phyloP scores from a whole-genome alignment of 2,888 invertebrate genomes.

The Flabesymbios commensalis region DNA sequence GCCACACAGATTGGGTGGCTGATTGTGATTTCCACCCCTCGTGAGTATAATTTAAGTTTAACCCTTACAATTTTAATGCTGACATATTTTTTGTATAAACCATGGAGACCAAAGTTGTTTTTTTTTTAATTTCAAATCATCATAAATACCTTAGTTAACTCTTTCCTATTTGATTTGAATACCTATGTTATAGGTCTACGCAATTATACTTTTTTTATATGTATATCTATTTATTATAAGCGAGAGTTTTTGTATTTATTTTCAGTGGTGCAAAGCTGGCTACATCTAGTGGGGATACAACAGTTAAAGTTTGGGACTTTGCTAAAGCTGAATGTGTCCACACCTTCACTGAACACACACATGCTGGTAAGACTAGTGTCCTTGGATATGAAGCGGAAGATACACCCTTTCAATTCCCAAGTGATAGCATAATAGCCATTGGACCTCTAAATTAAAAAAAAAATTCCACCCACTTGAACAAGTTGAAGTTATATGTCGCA shows the following conservation, averaged over 20 bases:
- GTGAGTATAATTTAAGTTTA: slow-evolving; percentile 41
- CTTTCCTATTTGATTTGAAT: no score
- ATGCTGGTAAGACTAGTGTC: slow-evolving; percentile 55
- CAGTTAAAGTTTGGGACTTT: slow-evolving; percentile 62
- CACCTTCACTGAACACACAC: slow-evolving; percentile 60
- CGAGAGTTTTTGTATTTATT: background rate
- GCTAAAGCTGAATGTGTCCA: slow-evolving; percentile 59
- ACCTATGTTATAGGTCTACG: no score
- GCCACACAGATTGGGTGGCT: slow-evolving; percentile 62
- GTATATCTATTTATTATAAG: background rate
- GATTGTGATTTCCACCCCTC: slow-evolving; percentile 61
- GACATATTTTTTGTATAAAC: no score
- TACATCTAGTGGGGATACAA: slow-evolving; percentile 61
- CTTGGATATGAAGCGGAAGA: no score
- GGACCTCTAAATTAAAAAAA: no score
- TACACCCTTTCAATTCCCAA: no score
- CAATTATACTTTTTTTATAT: background rate
- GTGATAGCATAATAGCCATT: no score
- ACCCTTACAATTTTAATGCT: background rate
- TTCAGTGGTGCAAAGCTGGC: slow-evolving; percentile 55
- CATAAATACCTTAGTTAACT: no score
- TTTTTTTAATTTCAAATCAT: no score
- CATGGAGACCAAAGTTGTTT: background rate
- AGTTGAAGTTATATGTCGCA: no score
- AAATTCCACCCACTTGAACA: no score